Base-by-base conservation (phyloP, 2,113 vertebrate species). In the Clupea harengus region DNA sequence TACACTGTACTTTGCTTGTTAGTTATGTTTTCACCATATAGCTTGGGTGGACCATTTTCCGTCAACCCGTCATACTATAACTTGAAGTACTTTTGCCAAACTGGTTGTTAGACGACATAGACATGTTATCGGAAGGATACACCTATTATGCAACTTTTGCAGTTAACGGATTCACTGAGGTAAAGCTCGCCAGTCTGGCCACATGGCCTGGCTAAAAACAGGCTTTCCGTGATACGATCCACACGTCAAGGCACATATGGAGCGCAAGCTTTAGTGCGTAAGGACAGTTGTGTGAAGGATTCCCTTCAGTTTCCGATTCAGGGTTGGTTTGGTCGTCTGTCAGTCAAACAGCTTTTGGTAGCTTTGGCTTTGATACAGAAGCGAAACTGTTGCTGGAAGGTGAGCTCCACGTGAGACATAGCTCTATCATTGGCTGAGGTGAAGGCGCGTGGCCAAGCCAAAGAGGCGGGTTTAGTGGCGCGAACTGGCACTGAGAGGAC, bases 361-460 rank as follows among this genome's bases (percentile, higher is more conserved):
- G 67, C 67, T 75, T 75, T 75, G 67, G 25, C 11, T 5, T 28
- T 39, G 10, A 32, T 13, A 8, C n/a, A 1, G 28, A 75, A 2
- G 25, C 7, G 9, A 75, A 25, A 75, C 25, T 32, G 39, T 2
- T 88, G 25, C n/a, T 60, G 10, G n/a, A 45, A 81, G 86, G 81
- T 67, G 85, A 86, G 22, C 52, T 45, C 49, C 45, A 18, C 25
- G 15, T 6, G 67, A 75, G 44, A 84, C 75, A 86, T 50, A 20
- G n/a, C 47, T 32, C 64, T 84, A 45, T 84, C 45, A 91, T 89
- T 88, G 89, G 89, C 8, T 46, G 44, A 54, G 82, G 22, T 49
- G 81, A 85, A 54, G 28, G 22, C 39, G 85, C 39, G 81, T 57
- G 45, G 39, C 39, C 39, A 2, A 2, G 39, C 39, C 39, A 39